Percentiles rank a stretch among this genome's conserved stretches.
Conservation (phyloP, 2,888 invertebrate genomes). For the Cosmopolites sordidus region DNA sequence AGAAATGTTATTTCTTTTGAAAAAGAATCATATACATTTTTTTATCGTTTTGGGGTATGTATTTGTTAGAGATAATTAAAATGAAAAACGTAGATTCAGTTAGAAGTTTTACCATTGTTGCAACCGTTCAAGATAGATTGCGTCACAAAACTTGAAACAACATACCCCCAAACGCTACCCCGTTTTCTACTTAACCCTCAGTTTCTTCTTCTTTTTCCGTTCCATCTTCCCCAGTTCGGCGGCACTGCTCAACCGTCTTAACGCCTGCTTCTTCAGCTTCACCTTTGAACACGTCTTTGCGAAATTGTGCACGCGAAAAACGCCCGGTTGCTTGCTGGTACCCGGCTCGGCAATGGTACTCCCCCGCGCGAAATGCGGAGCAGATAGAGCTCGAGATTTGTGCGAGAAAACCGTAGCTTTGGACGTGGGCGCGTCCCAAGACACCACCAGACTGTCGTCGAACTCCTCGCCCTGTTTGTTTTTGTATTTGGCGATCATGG, state of each 20-base stretch:
- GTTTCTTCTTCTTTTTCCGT: slow-evolving; percentile 44
- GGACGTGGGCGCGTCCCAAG: slow-evolving; percentile 38
- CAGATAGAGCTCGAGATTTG: slow-evolving; percentile 28
- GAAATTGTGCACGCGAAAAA: slow-evolving; percentile 43
- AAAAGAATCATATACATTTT: too few relatives aligned
- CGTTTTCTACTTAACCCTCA: slow-evolving; percentile 34
- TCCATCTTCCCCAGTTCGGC: slow-evolving; percentile 40
- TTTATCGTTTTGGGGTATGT: too few relatives aligned
- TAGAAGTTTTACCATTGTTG: too few relatives aligned
- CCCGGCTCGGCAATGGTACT: slow-evolving; percentile 33
- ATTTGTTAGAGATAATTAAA: too few relatives aligned
- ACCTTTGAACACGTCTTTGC: slow-evolving; percentile 33
- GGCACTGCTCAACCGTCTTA: slow-evolving; percentile 39
- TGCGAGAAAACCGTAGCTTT: slow-evolving; percentile 40
- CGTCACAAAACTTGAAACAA: not conserved
- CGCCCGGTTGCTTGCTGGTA: slow-evolving; percentile 36
- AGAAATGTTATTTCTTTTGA: too few relatives aligned
- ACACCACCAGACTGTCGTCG: slow-evolving; percentile 43
- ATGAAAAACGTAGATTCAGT: too few relatives aligned
- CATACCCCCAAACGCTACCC: not conserved
- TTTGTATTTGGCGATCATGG: slow-evolving; percentile 44
- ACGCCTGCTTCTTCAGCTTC: slow-evolving; percentile 39
- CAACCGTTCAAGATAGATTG: too few relatives aligned
- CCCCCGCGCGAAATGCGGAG: slow-evolving; percentile 26
- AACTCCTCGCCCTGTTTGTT: slow-evolving; percentile 33